Evolutionary conservation across 2,113 vertebrate genomes (phyloP).

Genomic region (Xiphophorus hellerii): DNA sequence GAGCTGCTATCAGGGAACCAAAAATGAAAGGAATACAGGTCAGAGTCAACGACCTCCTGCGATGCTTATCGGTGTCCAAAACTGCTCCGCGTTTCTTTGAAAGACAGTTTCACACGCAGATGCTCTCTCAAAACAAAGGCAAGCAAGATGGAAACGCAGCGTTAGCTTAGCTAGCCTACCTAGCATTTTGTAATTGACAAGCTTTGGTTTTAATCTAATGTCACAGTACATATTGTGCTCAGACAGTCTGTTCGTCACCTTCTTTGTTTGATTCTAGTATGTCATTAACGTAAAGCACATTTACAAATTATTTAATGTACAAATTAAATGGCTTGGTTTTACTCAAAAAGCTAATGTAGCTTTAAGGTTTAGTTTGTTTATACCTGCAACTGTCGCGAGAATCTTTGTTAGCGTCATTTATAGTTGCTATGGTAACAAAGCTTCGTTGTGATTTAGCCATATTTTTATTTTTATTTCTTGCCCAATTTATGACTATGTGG

Average conservation of each 20-base stretch:
- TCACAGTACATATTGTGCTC: background rate
- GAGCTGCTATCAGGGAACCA: background rate
- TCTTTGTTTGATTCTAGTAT: background rate
- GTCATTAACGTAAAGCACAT: background rate
- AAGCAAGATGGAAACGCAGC: conserved; percentile 11
- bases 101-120: conserved; percentile 12
- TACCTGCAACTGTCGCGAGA: conserved; percentile 36
- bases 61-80: background rate
- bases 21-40: conserved; percentile 22
- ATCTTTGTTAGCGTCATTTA: background rate
- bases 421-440: background rate
- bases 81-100: background rate
- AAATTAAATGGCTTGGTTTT: no score
- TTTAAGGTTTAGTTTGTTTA: background rate
- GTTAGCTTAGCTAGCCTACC: conserved; percentile 29
- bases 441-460: background rate
- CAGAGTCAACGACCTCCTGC: background rate
- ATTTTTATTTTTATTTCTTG: background rate
- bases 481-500: no score
- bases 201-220: background rate
- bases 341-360: background rate
- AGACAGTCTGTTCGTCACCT: background rate
- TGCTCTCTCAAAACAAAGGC: conserved; percentile 49
- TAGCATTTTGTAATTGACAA: background rate
- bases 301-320: no score